These are phyloP conservation scores for Drosophila sp. DNA, from an alignment of 1,140 invertebrate species.

Conservation along the genomic window DNA sequence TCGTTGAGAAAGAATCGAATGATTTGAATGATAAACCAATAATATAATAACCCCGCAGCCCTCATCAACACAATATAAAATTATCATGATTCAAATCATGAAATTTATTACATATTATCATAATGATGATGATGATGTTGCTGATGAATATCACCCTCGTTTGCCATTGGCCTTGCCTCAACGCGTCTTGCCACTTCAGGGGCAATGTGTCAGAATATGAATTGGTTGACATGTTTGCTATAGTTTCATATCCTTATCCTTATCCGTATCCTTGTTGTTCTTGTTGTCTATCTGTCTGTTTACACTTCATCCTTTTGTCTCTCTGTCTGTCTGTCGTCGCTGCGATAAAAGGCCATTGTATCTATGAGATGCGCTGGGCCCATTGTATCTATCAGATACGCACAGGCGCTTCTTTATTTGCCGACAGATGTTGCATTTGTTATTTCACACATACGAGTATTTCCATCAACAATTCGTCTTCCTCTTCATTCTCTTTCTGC, in stretches of 20 bases:
- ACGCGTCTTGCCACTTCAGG: slow-evolving; percentile 63
- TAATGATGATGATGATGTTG: slow-evolving; percentile 23
- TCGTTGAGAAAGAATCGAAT: slow-evolving; percentile 18
- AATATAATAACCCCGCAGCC: slow-evolving; percentile 51
- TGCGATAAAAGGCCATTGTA: slow-evolving; percentile 64
- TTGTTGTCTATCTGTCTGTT: slow-evolving; percentile 49
- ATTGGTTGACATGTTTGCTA: slow-evolving; percentile 75
- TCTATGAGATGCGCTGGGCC: slow-evolving; percentile 57
- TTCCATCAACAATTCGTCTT: slow-evolving; percentile 6
- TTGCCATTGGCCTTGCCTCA: slow-evolving; percentile 35
- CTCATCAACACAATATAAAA: slow-evolving; percentile 1
- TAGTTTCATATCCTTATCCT: slow-evolving; percentile 17
- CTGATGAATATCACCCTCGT: slow-evolving; percentile 33
- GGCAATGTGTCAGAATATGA: slow-evolving; percentile 61
- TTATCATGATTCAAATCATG: slow-evolving; percentile 31
- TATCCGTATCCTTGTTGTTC: slow-evolving; percentile 18
- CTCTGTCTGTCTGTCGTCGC: slow-evolving; percentile 48
- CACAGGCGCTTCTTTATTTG: slow-evolving; percentile 62
- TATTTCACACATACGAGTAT: slow-evolving; percentile 13
- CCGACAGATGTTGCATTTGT: slow-evolving; percentile 72
- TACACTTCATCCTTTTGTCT: slow-evolving; percentile 79
- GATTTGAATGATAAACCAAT: slow-evolving; percentile 56
- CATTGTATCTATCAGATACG: slow-evolving; percentile 41
- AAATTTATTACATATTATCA: slow-evolving; percentile 34
- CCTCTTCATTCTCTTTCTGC: not conserved